A percentile compares a stretch with the other conserved stretches of the same genome.
phyloP scores from a whole-genome alignment of 2,888 invertebrate species.

The Leptopilina drosophilae region DNA sequence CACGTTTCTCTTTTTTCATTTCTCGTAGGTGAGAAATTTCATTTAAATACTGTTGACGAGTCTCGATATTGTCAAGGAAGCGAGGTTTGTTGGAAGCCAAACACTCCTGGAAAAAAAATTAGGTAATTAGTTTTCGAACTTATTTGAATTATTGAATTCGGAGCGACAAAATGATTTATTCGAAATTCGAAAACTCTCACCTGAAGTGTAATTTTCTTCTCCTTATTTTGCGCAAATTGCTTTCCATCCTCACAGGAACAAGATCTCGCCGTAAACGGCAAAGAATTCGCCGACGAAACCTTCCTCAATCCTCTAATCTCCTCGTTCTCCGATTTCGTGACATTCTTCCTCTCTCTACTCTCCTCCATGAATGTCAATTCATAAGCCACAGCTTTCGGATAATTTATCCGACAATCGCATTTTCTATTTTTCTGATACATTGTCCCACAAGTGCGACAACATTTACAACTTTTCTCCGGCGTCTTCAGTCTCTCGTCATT shows the following conservation, averaged over 20 bases:
- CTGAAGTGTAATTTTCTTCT: slow-evolving; percentile 62
- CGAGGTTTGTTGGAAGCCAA: slow-evolving; percentile 84
- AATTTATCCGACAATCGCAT: slow-evolving; percentile 65
- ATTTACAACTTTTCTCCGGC: slow-evolving; percentile 56
- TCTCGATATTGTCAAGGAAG: slow-evolving; percentile 82
- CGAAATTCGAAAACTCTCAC: slow-evolving; percentile 49
- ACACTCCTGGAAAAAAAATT: slow-evolving; percentile 81
- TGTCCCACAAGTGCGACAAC: slow-evolving; percentile 68
- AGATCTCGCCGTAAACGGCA: slow-evolving; percentile 49
- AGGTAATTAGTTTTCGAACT: too few species aligned
- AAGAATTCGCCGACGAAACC: slow-evolving; percentile 52
- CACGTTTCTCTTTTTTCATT: slow-evolving; percentile 76
- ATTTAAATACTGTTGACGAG: slow-evolving; percentile 78
- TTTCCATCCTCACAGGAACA: slow-evolving; percentile 63
- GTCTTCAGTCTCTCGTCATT: slow-evolving; percentile 48
- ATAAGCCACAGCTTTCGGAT: slow-evolving; percentile 77
- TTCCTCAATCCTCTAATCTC: slow-evolving; percentile 44
- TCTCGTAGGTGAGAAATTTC: slow-evolving; percentile 77
- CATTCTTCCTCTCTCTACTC: slow-evolving; percentile 52
- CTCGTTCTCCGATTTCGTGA: slow-evolving; percentile 41
- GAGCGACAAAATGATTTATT: too few species aligned
- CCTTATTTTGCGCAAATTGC: slow-evolving; percentile 44
- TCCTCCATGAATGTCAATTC: slow-evolving; percentile 74
- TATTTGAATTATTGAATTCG: too few species aligned
- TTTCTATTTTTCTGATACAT: slow-evolving; percentile 64